Evolutionary conservation across 2,797 vertebrate species (phyloP), one percentile per base, ranked within the genome.

Genomic region (Macrochelys suwanniensis): DNA sequence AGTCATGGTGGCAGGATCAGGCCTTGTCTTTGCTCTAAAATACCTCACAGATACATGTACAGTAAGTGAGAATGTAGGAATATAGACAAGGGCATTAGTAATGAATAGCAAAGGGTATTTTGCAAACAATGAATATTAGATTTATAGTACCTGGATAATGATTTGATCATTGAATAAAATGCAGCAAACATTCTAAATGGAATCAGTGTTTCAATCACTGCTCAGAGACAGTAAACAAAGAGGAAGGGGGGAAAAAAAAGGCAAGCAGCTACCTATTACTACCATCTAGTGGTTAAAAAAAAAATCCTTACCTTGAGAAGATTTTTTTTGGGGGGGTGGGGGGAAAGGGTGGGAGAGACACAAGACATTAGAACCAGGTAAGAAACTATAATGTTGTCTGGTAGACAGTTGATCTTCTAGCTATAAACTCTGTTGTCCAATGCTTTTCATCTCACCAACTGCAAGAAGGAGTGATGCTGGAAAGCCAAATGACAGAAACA

Each of bases 251-350:
- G 0, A n/a, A 19, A 7, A 7, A 88, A 79, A 96, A 83, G 23
- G 83, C 91, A 94, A 95, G 95, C 82, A 96, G 97, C 96, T 97
- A 95, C 95, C 97, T 98, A 94, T 95, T 98, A 95, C 98, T 97
- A 97, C 98, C 98, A 98, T 98, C 98, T 98, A 98, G 98, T 98
- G 98, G 98, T 84, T 92, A 90, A 94, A 94, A 45, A 80, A 51
- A 90, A 95, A 65, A 0, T 5, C 57, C 54, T 81, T 54, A 50
- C 28, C 33, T 21, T 15, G n/a, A 37, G 37, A 74, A 59, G 89
- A 33, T 8, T 9, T 25, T 8, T 9, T 25, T 23, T 28, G 31
- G 8, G 51, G 51, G 51, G 3, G 7, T 17, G 17, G 19, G 51
- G 19, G 7, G 8, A 21, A 25, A 21, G 17, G 53, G 51, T 71